phyloP scores from a whole-genome alignment of 35 echinoderm and acorn worm species.

The Lytechinus pictus region DNA sequence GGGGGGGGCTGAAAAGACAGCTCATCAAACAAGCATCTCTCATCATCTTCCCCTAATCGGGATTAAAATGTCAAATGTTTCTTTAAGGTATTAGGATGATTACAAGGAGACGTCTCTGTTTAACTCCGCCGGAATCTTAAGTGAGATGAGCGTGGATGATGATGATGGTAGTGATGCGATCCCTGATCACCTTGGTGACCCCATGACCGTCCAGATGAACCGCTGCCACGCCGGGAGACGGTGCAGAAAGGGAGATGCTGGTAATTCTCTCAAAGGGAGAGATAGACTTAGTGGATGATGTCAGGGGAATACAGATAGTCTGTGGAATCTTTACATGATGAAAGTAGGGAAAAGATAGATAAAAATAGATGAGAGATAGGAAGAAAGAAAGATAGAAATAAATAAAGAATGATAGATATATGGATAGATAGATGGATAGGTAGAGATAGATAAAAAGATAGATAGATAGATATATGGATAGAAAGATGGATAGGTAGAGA shows the following conservation, averaged over 20 bases:
- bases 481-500: neutral
- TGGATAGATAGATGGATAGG: neutral
- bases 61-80: conserved; percentile 5
- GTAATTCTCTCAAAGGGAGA: neutral
- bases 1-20: neutral
- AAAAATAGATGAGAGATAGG: too few species aligned
- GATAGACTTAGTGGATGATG: neutral
- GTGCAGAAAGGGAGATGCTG: neutral
- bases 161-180: neutral
- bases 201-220: neutral
- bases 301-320: neutral
- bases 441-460: neutral
- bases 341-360: neutral
- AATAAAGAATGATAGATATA: neutral
- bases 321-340: neutral
- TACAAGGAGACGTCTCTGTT: conserved; percentile 10
- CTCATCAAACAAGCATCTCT: neutral
- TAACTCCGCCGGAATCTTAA: neutral
- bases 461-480: neutral
- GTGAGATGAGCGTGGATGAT: neutral
- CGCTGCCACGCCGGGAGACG: neutral
- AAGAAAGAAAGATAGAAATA: too few species aligned
- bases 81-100: conserved; percentile 11
- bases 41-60: neutral
- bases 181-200: neutral